These are phyloP conservation scores for Cyclophora albipunctata DNA, from an alignment of 2,888 invertebrate species.

Conservation along the genomic window DNA sequence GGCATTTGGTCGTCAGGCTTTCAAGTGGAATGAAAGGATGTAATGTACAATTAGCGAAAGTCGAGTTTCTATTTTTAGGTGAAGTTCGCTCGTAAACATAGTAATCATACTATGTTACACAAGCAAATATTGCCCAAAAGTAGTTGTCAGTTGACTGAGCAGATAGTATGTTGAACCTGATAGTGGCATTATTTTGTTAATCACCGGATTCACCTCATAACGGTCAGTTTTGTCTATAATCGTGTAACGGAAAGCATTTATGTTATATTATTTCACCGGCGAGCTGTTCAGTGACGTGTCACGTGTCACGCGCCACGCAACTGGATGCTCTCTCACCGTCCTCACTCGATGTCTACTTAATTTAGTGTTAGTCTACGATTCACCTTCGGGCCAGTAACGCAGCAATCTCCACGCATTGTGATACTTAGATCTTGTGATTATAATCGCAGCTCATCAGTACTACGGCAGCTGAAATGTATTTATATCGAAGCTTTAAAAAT, in stretches of 20 bases:
- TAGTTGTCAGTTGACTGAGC: too few species aligned
- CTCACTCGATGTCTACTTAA: conserved; percentile 69
- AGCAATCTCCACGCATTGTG: conserved; percentile 72
- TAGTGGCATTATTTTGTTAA: conserved; percentile 55
- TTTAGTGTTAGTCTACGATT: conserved; percentile 64
- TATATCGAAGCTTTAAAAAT: conserved; percentile 65
- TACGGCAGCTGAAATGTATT: conserved; percentile 54
- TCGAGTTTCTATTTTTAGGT: too few species aligned
- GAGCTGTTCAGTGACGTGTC: conserved; percentile 13
- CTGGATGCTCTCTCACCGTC: conserved; percentile 61
- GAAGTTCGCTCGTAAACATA: too few species aligned
- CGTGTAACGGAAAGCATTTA: conserved; percentile 60
- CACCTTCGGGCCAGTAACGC: conserved; percentile 69
- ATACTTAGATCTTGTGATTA: conserved; percentile 41
- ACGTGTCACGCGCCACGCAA: too few species aligned
- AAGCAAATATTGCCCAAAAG: too few species aligned
- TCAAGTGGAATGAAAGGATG: conserved; percentile 10
- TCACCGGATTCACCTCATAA: conserved; percentile 57
- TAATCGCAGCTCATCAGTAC: conserved; percentile 26
- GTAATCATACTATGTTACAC: too few species aligned
- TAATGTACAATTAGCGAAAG: too few species aligned
- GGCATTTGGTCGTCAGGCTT: conserved; percentile 42
- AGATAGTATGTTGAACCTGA: conserved; percentile 1
- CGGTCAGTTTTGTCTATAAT: conserved; percentile 51
- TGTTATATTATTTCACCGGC: conserved; percentile 42